A percentile compares a stretch with the other conserved stretches of the same genome.
phyloP scores from a whole-genome alignment of 2,113 vertebrate genomes.

The Charina bottae region DNA sequence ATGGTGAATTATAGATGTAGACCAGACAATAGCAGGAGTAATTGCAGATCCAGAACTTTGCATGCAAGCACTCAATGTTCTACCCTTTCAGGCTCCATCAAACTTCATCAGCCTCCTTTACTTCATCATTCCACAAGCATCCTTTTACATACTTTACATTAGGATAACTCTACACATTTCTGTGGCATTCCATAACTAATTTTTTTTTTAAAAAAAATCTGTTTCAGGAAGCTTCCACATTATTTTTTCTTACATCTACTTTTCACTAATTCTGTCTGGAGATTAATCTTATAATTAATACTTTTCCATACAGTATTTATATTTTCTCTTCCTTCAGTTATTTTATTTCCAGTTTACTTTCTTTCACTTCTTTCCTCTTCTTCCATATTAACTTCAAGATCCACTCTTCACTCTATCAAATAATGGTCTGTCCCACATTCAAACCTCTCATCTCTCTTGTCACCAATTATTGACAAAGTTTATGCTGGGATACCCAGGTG shows the following conservation, averaged over 20 bases:
- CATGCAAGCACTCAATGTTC: neutral
- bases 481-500: neutral
- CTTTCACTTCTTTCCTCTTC: neutral
- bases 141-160: neutral
- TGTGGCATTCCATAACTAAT: neutral
- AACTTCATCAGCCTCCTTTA: neutral
- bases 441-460: neutral
- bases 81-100: neutral
- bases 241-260: neutral
- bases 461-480: slow-evolving; percentile 4
- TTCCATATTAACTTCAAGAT: neutral
- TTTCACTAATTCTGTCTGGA: neutral
- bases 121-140: neutral
- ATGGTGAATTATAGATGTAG: neutral
- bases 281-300: neutral
- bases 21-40: neutral
- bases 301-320: neutral
- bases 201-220: neutral
- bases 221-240: neutral
- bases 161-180: neutral
- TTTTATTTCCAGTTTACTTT: neutral
- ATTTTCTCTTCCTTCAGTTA: neutral
- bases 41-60: neutral
- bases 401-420: neutral
- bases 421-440: neutral